Percentiles rank a stretch among this genome's conserved stretches.
Conservation (phyloP, 2,797 vertebrate genomes). For the Epinephelus coioides region DNA sequence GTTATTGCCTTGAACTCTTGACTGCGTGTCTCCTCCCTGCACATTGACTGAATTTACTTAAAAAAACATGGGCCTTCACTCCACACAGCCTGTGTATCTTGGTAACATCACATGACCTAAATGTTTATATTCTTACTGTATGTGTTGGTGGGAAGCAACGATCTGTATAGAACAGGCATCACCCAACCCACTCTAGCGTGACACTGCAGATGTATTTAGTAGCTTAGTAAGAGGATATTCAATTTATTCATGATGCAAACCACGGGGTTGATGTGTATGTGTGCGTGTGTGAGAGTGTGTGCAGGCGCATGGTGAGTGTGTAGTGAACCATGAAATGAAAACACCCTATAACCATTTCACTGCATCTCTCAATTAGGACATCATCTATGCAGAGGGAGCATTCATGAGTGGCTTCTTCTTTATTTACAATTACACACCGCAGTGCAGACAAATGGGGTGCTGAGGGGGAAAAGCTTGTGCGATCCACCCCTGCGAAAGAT, state of each 20-base stretch:
- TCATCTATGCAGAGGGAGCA: conserved; percentile 72
- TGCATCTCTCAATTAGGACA: conserved; percentile 83
- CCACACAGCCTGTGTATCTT: conserved; percentile 26
- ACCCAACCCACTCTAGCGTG: conserved; percentile 56
- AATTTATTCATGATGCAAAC: conserved; percentile 85
- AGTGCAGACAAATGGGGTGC: conserved; percentile 60
- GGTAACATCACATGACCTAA: conserved; percentile 32
- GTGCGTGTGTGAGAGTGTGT: conserved; percentile 46
- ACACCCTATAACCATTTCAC: conserved; percentile 80
- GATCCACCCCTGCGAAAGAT: conserved; percentile 41
- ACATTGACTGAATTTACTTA: not conserved
- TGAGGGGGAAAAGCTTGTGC: conserved; percentile 35
- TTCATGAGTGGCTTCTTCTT: conserved; percentile 73
- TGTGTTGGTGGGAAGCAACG: conserved; percentile 46
- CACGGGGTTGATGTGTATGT: conserved; percentile 64
- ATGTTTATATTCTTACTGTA: conserved; percentile 61
- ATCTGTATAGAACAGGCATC: conserved; percentile 54
- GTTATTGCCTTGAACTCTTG: not conserved
- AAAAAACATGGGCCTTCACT: not conserved
- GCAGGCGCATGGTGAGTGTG: conserved; percentile 69
- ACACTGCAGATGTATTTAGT: conserved; percentile 77
- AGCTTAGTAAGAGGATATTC: conserved; percentile 81
- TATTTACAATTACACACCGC: conserved; percentile 75
- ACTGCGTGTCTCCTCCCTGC: not conserved
- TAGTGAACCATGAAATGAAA: conserved; percentile 83